Evolutionary conservation across 1,140 invertebrate species (phyloP).

Genomic region (Nilaparvata lugens): DNA sequence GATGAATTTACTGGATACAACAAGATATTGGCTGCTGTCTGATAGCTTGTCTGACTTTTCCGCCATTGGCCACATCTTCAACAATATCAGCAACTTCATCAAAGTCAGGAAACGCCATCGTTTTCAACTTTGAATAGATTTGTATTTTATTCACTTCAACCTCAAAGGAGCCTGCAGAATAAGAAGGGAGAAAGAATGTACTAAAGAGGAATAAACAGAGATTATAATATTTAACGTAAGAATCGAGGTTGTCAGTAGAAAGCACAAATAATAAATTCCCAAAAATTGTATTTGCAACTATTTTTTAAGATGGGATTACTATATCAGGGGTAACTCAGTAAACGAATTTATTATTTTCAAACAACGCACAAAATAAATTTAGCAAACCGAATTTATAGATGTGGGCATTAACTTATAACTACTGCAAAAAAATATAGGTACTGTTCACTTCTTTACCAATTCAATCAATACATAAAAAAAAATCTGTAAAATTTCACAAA

Average conservation of each 20-base stretch:
- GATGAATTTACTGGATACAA: slow-evolving; percentile 18
- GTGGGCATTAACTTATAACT: no score
- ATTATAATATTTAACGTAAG: not conserved
- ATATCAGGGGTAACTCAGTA: not conserved
- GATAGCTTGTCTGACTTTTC: slow-evolving; percentile 38
- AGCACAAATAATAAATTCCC: no score
- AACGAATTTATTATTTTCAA: not conserved
- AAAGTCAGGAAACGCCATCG: slow-evolving; percentile 51
- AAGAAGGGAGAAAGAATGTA: slow-evolving; percentile 14
- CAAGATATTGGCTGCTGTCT: slow-evolving; percentile 47
- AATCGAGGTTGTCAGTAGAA: not conserved
- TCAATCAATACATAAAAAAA: no score
- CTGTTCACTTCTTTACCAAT: no score
- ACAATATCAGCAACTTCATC: slow-evolving; percentile 46
- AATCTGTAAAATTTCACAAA: no score
- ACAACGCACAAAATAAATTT: no score
- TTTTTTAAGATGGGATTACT: not conserved
- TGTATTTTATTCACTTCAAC: slow-evolving; percentile 47
- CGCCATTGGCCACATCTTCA: slow-evolving; percentile 40
- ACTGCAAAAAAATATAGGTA: no score
- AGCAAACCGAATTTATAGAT: no score
- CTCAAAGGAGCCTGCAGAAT: slow-evolving; percentile 53
- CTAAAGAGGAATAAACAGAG: not conserved
- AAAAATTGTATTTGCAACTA: no score
- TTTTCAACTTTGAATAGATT: slow-evolving; percentile 54